Evolutionary conservation across 2,888 invertebrate genomes (phyloP), one percentile per base, ranked within the genome.

Genomic region (Helobdella robusta): DNA sequence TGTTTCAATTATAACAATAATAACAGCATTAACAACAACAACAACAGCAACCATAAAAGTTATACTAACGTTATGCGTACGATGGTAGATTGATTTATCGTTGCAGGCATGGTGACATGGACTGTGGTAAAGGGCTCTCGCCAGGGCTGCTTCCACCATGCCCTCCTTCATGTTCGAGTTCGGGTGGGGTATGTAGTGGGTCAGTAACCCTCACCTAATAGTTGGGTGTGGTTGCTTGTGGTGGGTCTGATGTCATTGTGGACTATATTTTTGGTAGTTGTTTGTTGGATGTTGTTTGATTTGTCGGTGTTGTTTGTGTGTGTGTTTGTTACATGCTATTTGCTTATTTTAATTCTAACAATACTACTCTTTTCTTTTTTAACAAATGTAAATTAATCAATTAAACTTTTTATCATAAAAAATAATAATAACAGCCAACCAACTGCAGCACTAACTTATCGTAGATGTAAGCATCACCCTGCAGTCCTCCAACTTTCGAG

Each of bases 181-280:
- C n/a, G 62, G 62, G 35, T 25, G 50, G 30, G 28, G 30, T 32
- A 62, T 15, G 44, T 62, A 62, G 30, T 62, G 28, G 32, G 62
- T 62, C 48, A 62, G 25, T 15, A 46, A 30, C 30, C 62, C 62
- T 50, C 62, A 62, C 2, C 62, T 62, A 50, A n/a, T 30, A 56
- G n/a, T 15, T n/a, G n/a, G n/a, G n/a, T n/a, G n/a, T n/a, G n/a
- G n/a, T n/a, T n/a, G n/a, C n/a, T n/a, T n/a, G n/a, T n/a, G n/a
- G n/a, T n/a, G n/a, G n/a, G n/a, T n/a, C n/a, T n/a, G n/a, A n/a
- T n/a, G n/a, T n/a, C n/a, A n/a, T n/a, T n/a, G n/a, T n/a, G n/a
- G n/a, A n/a, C n/a, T 56, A 56, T 50, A 11, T 56, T 8, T 56
- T 30, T 25, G 5, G 4, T 20, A 54, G 18, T 20, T 20, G 18